These are phyloP conservation scores for Harpalus rufipes DNA, from an alignment of 2,888 invertebrate species.

Conservation along the genomic window DNA sequence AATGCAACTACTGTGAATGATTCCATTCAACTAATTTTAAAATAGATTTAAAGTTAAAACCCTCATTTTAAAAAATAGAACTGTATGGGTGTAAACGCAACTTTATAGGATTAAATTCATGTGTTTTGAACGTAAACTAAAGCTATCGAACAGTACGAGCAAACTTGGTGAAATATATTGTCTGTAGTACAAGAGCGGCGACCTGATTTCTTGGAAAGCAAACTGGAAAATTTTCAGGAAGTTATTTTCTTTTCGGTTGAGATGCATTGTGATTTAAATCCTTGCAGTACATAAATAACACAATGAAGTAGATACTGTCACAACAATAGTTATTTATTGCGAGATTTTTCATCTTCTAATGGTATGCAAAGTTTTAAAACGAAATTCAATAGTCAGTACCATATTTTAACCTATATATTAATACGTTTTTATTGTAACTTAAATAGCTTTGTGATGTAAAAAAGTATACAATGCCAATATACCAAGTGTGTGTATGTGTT, in stretches of 20 bases:
- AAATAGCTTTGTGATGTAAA: no score
- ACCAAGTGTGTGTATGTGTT: no score
- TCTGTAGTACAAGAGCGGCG: constrained; percentile 24
- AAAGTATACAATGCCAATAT: no score
- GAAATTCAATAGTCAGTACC: no score
- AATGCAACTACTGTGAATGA: background rate
- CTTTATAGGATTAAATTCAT: constrained; percentile 10
- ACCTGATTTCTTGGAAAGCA: constrained; percentile 39
- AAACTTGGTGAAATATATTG: constrained; percentile 25
- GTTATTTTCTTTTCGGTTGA: constrained; percentile 1
- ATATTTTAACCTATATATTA: no score
- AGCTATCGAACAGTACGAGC: background rate
- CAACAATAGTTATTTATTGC: background rate
- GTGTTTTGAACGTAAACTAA: constrained; percentile 6
- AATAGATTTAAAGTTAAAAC: background rate
- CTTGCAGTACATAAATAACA: background rate
- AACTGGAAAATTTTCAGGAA: constrained; percentile 39
- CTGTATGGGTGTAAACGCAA: background rate
- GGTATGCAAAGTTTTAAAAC: background rate
- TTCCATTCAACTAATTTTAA: background rate
- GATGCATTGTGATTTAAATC: constrained; percentile 28
- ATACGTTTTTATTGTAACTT: no score
- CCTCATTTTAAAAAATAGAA: background rate
- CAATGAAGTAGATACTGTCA: background rate
- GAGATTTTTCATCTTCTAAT: background rate